Evolutionary conservation across 2,888 invertebrate species (phyloP).

Genomic region (Heliconius aoede): DNA sequence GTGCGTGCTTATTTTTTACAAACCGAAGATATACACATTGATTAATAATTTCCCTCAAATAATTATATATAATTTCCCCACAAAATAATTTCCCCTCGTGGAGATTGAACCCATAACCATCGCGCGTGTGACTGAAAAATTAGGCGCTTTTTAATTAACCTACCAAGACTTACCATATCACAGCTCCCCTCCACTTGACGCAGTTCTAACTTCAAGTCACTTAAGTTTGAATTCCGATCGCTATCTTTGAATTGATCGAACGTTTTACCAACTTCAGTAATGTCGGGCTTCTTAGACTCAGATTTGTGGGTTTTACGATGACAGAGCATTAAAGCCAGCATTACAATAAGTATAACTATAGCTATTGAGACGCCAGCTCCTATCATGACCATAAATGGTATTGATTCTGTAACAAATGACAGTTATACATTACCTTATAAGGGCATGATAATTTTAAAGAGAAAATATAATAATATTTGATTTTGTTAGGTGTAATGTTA

Average conservation of each 20-base stretch:
- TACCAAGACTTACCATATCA: conserved; percentile 85
- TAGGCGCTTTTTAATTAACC: no score
- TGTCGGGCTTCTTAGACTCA: conserved; percentile 84
- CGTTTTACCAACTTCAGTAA: conserved; percentile 69
- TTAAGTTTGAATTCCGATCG: conserved; percentile 94
- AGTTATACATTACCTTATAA: conserved; percentile 5
- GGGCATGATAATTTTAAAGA: neutral
- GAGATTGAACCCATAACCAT: no score
- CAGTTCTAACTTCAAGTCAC: conserved; percentile 94
- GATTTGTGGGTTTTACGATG: conserved; percentile 83
- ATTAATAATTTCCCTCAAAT: no score
- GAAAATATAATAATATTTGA: conserved; percentile 1
- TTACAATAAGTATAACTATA: conserved; percentile 90
- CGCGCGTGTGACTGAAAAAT: no score
- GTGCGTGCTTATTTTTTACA: no score
- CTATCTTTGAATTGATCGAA: conserved; percentile 86
- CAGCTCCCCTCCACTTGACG: conserved; percentile 91
- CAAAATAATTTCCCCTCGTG: no score
- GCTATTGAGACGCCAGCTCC: conserved; percentile 89
- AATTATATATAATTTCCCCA: no score
- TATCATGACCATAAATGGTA: conserved; percentile 90
- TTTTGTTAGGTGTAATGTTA: neutral
- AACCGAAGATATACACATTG: no score
- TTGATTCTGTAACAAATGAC: conserved; percentile 83
- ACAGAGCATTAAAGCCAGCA: conserved; percentile 90